Base-by-base conservation (phyloP, 2,888 invertebrate species). In the Gisinianus flammeolus region DNA sequence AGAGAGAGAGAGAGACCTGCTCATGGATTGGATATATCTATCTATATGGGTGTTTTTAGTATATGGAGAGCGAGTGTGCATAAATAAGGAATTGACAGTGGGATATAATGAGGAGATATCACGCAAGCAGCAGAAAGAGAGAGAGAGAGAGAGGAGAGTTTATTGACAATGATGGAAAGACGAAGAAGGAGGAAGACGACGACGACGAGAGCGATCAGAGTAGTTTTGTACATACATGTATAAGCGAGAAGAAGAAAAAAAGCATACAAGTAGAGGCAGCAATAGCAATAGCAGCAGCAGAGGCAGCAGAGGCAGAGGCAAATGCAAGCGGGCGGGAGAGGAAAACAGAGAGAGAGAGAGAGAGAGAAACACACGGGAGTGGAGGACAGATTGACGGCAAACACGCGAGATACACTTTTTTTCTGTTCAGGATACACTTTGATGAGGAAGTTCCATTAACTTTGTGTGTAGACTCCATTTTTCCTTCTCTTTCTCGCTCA, bases 391-490 rank as follows among this genome's bases (percentile, higher is more conserved):
- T 81, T 81, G 81, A 78, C 79, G 71, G 70, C 67, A 78, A 78
- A 72, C 81, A 81, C 81, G 81, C 81, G 79, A 81, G 81, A 79
- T 78, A 81, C 81, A n/a, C n/a, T n/a, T n/a, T n/a, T n/a, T n/a
- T n/a, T n/a, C n/a, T n/a, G n/a, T n/a, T n/a, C n/a, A n/a, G n/a
- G n/a, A n/a, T n/a, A n/a, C n/a, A 81, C 81, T 81, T 81, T 81
- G 81, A 81, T 79, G 79, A 81, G 81, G 81, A 81, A 79, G 81
- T 81, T 77, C 79, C 81, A 80, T 80, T 80, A 76, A 77, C 74
- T 73, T 76, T 76, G 26, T 58, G 22, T 58, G 22, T 33, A 67
- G 10, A n/a, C 19, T 6, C 44, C 44, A 44, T 54, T 26, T 71
- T 66, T 28, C 66, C 16, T 12, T 26, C 67, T 31, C 67, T 64